These are phyloP conservation scores for Malurus splendens DNA, from an alignment of 2,797 vertebrate genomes.

Conservation along the genomic window DNA sequence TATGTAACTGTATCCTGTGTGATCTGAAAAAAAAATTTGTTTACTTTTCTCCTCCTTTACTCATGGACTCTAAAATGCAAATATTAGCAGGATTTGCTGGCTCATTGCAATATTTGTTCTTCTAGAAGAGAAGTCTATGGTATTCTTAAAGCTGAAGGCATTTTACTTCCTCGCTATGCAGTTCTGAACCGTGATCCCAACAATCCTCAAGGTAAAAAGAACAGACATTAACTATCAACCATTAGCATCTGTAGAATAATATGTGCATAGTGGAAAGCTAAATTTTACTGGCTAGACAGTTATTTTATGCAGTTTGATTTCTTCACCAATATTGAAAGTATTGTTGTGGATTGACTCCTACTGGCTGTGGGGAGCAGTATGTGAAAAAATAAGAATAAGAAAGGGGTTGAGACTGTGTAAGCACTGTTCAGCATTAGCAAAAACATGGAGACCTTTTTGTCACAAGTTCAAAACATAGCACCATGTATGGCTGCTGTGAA, in stretches of 20 bases:
- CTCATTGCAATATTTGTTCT: not conserved
- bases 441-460: not conserved
- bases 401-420: not conserved
- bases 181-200: constrained; percentile 86
- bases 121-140: constrained; percentile 85
- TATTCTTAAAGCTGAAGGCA: constrained; percentile 86
- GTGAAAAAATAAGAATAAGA: not conserved
- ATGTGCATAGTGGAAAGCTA: not conserved
- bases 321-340: not conserved
- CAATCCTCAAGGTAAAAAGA: constrained; percentile 80
- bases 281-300: not conserved
- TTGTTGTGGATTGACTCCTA: not conserved
- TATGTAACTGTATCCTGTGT: not conserved
- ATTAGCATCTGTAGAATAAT: not conserved
- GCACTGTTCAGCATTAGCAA: not conserved
- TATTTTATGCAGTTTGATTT: not conserved
- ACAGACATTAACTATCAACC: not conserved
- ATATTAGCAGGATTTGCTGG: not conserved
- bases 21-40: not conserved
- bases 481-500: not conserved
- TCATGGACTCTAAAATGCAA: not conserved
- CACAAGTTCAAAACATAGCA: not conserved
- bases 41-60: not conserved
- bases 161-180: constrained; percentile 86
- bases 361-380: not conserved